Conservation (phyloP, 2,888 invertebrate genomes). For the Drosophila merina region DNA sequence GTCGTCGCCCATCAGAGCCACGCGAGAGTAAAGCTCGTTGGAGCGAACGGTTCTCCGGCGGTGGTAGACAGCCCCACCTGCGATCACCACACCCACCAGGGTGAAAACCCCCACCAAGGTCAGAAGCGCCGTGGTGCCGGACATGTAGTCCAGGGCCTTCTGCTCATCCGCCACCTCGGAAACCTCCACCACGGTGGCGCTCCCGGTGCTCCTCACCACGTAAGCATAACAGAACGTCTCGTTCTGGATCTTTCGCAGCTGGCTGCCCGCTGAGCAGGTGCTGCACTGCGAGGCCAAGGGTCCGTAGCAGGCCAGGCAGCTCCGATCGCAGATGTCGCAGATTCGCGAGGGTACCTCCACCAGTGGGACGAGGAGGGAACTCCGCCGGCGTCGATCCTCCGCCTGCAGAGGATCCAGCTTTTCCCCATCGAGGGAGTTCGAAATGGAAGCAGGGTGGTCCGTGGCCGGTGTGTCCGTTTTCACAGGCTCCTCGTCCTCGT, state of each 20-base stretch:
- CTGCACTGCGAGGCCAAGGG: slow-evolving; percentile 80
- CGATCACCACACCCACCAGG: slow-evolving; percentile 42
- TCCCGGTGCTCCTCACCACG: slow-evolving; percentile 80
- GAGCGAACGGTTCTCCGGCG: slow-evolving; percentile 33
- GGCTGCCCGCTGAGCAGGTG: slow-evolving; percentile 79
- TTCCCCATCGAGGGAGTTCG: slow-evolving; percentile 43
- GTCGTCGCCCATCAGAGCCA: slow-evolving; percentile 68
- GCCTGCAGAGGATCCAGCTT: slow-evolving; percentile 69
- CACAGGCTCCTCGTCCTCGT: slow-evolving; percentile 32
- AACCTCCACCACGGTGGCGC: slow-evolving; percentile 56
- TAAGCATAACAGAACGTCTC: slow-evolving; percentile 82
- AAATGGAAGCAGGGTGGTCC: slow-evolving; percentile 5
- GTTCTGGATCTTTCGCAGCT: slow-evolving; percentile 71
- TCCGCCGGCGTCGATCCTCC: slow-evolving; percentile 61
- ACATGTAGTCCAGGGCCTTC: slow-evolving; percentile 43
- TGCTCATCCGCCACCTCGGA: slow-evolving; percentile 34
- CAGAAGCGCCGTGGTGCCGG: slow-evolving; percentile 67
- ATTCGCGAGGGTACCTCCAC: slow-evolving; percentile 38
- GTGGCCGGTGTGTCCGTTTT: slow-evolving; percentile 16
- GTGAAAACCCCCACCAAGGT: slow-evolving; percentile 52
- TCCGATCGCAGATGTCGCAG: slow-evolving; percentile 79
- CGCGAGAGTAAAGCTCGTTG: slow-evolving; percentile 72
- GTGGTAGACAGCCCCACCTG: slow-evolving; percentile 45
- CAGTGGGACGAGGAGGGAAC: slow-evolving; percentile 19
- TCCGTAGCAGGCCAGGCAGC: slow-evolving; percentile 81